Evolutionary conservation across 2,888 invertebrate genomes (phyloP).

Genomic region (Rotaria macrura): DNA sequence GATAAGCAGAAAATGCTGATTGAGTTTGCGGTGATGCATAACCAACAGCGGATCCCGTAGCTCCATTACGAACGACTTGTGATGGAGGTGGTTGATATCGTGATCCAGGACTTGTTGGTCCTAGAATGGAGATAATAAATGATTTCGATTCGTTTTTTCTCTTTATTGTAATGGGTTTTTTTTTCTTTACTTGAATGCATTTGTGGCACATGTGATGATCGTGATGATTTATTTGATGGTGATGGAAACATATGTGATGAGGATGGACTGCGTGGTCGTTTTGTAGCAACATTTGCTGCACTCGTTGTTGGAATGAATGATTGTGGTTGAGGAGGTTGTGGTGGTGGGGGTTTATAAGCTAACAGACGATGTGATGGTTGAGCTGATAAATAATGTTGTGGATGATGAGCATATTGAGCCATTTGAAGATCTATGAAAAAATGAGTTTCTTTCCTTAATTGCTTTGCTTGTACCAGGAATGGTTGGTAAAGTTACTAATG

Average conservation of each 20-base stretch:
- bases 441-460: not conserved
- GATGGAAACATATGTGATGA: not conserved
- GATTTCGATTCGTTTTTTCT: not conserved
- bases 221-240: not conserved
- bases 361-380: not conserved
- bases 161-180: too few relatives aligned
- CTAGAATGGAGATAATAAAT: not conserved
- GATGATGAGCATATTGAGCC: not conserved
- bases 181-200: not conserved
- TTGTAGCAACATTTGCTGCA: not conserved
- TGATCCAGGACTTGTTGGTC: not conserved
- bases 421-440: not conserved
- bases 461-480: too few relatives aligned
- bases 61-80: not conserved
- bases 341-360: conserved; percentile 16
- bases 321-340: not conserved
- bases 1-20: conserved; percentile 3
- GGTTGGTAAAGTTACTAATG: too few relatives aligned
- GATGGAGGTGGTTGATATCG: not conserved
- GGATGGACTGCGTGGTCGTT: conserved; percentile 14
- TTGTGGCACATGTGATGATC: not conserved
- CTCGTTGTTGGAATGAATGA: conserved; percentile 10
- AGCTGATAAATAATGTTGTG: not conserved
- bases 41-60: not conserved
- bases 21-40: not conserved